Evolutionary conservation across 1,140 invertebrate genomes (phyloP), one percentile per base, ranked within the genome.

Genomic region (Tetragonula clypearis): DNA sequence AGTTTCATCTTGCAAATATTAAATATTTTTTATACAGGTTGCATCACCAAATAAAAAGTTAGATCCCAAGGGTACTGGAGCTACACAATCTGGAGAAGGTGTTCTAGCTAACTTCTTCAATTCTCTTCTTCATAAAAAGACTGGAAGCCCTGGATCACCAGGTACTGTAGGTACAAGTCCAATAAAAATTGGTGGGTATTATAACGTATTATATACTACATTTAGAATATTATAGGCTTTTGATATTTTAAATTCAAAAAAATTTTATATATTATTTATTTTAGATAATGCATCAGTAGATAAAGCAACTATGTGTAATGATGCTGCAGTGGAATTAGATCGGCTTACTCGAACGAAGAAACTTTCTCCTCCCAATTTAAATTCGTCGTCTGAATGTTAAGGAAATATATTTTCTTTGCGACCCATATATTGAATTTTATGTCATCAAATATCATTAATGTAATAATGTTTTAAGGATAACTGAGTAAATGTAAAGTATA

Each of bases 71-170:
- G 90, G 91, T 58, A 87, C 93, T 3, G 94, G 93, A 12, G 95
- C 96, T 83, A 96, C 96, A 65, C 96, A 97, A 9, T 97, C 97
- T 77, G 98, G 98, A 81, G 99, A 99, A 96, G 98, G 99, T 79
- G 98, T 99, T 66, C 95, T 99, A 86, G 99, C 99, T 14, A 99
- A 98, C 95, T 99, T 99, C 96, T 99, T 99, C 96, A 99, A 99
- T 96, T 99, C 98, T 86, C 95, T 99, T 90, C 96, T 99, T 88
- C 98, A 97, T 94, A 99, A 99, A 96, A 99, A 98, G 94, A 96
- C 97, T n/a, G 97, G 97, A 26, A 90, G 91, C n/a, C 95, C 95
- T 66, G 95, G 94, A 23, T 94, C 95, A 17, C 93, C 95, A 19
- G 93, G 93, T 23, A 93, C 90, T 76, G 87, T 93, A 53, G 91